Evolutionary conservation across 1,140 invertebrate species (phyloP).

Genomic region (Ceratina australensis): DNA sequence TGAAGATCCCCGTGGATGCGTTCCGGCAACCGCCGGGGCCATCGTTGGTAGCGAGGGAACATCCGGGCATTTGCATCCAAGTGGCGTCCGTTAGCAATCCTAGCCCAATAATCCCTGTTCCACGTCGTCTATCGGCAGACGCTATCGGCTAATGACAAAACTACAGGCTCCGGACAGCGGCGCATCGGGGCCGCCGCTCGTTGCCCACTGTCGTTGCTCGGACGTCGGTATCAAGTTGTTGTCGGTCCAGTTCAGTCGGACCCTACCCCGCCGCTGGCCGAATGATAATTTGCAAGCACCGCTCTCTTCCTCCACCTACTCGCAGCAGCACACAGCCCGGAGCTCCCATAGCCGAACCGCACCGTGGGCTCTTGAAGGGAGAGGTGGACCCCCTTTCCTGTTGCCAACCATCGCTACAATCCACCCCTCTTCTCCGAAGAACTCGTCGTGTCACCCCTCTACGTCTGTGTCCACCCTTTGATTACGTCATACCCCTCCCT

Average conservation of each 20-base stretch:
- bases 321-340: slow-evolving; percentile 20
- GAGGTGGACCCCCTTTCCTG: slow-evolving; percentile 45
- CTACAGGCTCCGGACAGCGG: slow-evolving; percentile 75
- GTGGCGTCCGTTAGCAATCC: slow-evolving; percentile 74
- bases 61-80: slow-evolving; percentile 71
- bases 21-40: neutral
- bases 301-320: slow-evolving; percentile 51
- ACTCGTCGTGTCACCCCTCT: slow-evolving; percentile 53
- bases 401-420: slow-evolving; percentile 48
- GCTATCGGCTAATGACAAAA: slow-evolving; percentile 80
- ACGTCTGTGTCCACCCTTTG: slow-evolving; percentile 74
- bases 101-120: slow-evolving; percentile 77
- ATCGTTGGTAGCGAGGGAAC: slow-evolving; percentile 24
- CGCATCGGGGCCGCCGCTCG: slow-evolving; percentile 37
- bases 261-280: slow-evolving; percentile 64
- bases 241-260: slow-evolving; percentile 73
- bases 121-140: slow-evolving; percentile 75
- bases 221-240: slow-evolving; percentile 78
- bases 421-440: slow-evolving; percentile 49
- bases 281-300: slow-evolving; percentile 78
- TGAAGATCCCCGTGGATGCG: slow-evolving; percentile 25
- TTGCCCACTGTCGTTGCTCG: slow-evolving; percentile 20
- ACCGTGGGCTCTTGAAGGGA: slow-evolving; percentile 37
- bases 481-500: slow-evolving; percentile 75
- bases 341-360: slow-evolving; percentile 34